Evolutionary conservation across 2,888 invertebrate genomes (phyloP), one percentile per base, ranked within the genome.

Genomic region (Oligia strigilis): DNA sequence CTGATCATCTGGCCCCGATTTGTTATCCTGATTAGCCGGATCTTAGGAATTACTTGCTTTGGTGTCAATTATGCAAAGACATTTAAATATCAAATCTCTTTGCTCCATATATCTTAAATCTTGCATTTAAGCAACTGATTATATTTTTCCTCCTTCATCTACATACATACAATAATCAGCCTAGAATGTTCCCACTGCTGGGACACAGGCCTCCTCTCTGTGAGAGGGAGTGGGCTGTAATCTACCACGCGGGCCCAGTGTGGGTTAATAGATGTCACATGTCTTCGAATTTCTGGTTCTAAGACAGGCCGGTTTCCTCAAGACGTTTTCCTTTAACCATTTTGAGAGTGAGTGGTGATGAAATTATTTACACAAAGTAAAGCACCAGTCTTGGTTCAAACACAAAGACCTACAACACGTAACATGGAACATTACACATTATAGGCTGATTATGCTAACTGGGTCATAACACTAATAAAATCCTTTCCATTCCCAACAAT

Each of bases 1-100:
- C 29, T 73, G 52, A 70, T 78, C 29, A 29, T 17, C 14, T 40
- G 62, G 49, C 49, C 49, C 19, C 58, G 43, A 64, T 71, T 13
- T 40, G 65, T 4, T 69, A 58, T 69, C 62, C 52, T 75, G 29
- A 40, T 67, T 55, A 23, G 40, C 65, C 62, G 77, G 72, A 72
- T 52, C 14, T 78, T 49, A 72, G 40, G n/a, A 19, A 43, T 67
- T 29, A 23, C 11, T 58, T 40, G 5, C 36, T 66, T 77, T 55
- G 1, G 2, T 23, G n/a, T 4, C 19, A 66, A 49, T 49, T 65
- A 49, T 49, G 23, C 29, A 49, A 46, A 60, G 60, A n/a, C 11
- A 58, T 58, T 23, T 58, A 58, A 58, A 23, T 58, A 58, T 29
- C 13, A 60, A n/a, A 29, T 60, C n/a, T 60, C n/a, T 58, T 58